Evolutionary conservation across 2,888 invertebrate species (phyloP), one percentile per base, ranked within the genome.

Genomic region (Sesia bembeciformis): DNA sequence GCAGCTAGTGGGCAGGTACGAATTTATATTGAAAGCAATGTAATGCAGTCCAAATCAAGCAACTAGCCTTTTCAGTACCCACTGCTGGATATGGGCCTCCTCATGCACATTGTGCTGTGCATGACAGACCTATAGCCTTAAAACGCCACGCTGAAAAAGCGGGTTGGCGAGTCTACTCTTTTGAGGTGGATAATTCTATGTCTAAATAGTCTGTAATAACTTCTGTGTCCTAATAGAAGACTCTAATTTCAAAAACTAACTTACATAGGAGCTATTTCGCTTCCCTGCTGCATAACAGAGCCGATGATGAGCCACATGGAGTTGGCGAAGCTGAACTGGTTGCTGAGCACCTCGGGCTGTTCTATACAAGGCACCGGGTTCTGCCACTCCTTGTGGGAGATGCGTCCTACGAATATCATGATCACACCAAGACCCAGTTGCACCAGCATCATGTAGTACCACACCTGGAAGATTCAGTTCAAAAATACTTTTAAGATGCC

Each of bases 271-370:
- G 96, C 96, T 63, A 97, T 93, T 82, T 97, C 97, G 6, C 95
- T 93, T 7, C 97, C 97, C 69, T 97, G 97, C 66, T 97, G 97
- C 91, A 96, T 91, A 56, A 97, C 91, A 54, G 95, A 94, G 4
- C 96, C 96, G 58, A 96, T 93, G 46, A 96, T 94, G 68, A 97
- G 96, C 97, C 97, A 98, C 46, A 97, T 90, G 51, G 95, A 94
- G 82, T 97, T 97, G 57, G 94, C 92, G 55, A 96, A 92, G 64
- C 92, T 94, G 87, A 96, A 95, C 74, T 95, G 96, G 81, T 96
- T 97, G 74, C 93, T 94, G 43, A 97, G 86, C 60, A 93, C 93
- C 55, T 94, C 94, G 0, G 96, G 95, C 63, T 96, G 94, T 63
- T 95, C 94, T 54, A 96, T 92, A 68, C 96, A 96, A 0, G 96